Base-by-base conservation (phyloP, 1,140 invertebrate species). In the Triops cancriformis region DNA sequence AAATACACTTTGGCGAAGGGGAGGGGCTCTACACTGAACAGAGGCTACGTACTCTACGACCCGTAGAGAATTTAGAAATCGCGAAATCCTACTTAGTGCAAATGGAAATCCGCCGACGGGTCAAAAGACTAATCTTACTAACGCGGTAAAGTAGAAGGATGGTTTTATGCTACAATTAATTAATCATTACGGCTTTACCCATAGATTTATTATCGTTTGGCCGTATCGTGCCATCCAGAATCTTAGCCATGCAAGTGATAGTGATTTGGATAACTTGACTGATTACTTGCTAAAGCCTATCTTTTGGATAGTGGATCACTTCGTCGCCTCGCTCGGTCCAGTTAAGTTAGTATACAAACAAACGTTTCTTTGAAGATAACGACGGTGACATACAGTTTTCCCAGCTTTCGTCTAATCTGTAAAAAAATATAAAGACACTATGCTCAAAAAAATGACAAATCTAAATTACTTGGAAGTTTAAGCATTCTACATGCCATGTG, bases 301-400 rank as follows among this genome's bases (percentile, higher is more conserved):
- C 81, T 95, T 97, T 87, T 97, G 94, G 93, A 90, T 96, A 85
- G 94, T 98, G 14, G 95, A 98, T 82, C 93, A 95, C 83, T 96
- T 96, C 84, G 92, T 94, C 1, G 89, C 89, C 81, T 89, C 89
- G 81, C 86, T 97, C 77, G 95, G 96, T 83, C 93, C 92, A 83
- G 93, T 96, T 42, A 78, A 72, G 26, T 31, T 43, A 72, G 14
- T 74, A 28, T 26, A 73, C 4, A 23, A 42, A 78, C 41, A 78
- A n/a, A 41, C 18, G 23, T 1, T 11, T n/a, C 31, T 37, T 42
- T 28, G 28, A 26, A 28, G 18, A 18, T 28, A 37, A 78, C 37
- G 31, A 37, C 2, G 31, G 7, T 4, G 7, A 37, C 31, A 37
- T 2, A 37, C 7, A 37, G 31, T 37, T 4, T 37, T 37, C 31